phyloP scores from a whole-genome alignment of 2,113 vertebrate genomes.

The Spilogale gracilis region DNA sequence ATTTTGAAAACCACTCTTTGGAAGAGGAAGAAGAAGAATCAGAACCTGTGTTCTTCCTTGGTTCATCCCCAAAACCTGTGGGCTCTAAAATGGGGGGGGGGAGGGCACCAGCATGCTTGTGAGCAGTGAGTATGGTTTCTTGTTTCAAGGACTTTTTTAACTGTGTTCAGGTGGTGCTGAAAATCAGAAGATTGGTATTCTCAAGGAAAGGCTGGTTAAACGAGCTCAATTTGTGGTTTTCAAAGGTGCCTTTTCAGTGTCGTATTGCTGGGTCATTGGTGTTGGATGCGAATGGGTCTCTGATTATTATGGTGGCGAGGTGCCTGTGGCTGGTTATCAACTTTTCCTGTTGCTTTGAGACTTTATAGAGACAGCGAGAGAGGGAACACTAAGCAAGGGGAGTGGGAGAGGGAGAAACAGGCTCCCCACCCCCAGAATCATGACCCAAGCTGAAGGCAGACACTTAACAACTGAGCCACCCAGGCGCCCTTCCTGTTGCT shows the following conservation, averaged over 20 bases:
- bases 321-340: not conserved
- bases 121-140: not conserved
- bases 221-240: not conserved
- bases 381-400: too few species aligned
- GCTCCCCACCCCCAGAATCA: too few species aligned
- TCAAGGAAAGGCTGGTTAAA: not conserved
- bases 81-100: too few species aligned
- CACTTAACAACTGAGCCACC: too few species aligned
- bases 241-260: not conserved
- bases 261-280: not conserved
- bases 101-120: not conserved
- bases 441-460: too few species aligned
- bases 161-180: not conserved
- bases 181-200: not conserved
- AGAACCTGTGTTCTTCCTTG: not conserved
- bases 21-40: not conserved
- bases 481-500: not conserved
- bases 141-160: not conserved
- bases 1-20: not conserved
- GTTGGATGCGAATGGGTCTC: not conserved
- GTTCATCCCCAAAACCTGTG: not conserved
- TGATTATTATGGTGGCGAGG: not conserved
- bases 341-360: not conserved
- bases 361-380: too few species aligned
- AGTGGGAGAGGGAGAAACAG: too few species aligned